Percentiles rank a stretch among this genome's conserved stretches.
These are phyloP conservation scores for Setophaga petechia DNA, from an alignment of 2,113 vertebrate genomes.

Conservation along the genomic window DNA sequence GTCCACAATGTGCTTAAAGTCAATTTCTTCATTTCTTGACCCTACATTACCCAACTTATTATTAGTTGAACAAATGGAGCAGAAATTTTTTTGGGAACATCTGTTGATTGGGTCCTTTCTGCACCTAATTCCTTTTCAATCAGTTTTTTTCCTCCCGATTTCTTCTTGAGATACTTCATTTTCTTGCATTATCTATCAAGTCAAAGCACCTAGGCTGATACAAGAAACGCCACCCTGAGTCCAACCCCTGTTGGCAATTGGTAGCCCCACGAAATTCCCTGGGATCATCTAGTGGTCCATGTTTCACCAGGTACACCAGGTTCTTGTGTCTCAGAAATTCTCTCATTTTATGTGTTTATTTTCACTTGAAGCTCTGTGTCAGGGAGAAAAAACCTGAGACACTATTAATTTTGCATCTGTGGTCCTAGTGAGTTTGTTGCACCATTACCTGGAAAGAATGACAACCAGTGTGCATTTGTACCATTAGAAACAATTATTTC, in stretches of 20 bases:
- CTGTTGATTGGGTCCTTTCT: neutral
- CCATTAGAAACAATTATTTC: neutral
- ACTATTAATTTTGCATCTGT: neutral
- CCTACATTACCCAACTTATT: neutral
- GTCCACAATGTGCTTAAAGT: neutral
- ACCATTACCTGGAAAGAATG: neutral
- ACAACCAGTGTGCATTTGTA: neutral
- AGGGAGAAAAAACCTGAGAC: neutral
- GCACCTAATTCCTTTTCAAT: neutral
- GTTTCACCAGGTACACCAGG: neutral
- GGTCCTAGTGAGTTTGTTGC: neutral
- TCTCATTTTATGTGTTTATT: neutral
- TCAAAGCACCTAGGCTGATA: neutral
- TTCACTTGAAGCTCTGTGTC: neutral
- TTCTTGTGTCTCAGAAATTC: neutral
- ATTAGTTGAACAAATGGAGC: neutral
- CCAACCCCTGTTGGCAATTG: neutral
- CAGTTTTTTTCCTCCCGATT: neutral
- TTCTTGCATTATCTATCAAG: neutral
- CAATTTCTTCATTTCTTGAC: neutral
- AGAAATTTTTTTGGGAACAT: neutral
- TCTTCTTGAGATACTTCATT: neutral
- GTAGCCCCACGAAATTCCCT: accelerated
- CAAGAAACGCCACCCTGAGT: accelerated
- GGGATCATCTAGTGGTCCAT: neutral